These are phyloP conservation scores for Trachelipus rathkii DNA, from an alignment of 1,140 invertebrate genomes.

Conservation along the genomic window DNA sequence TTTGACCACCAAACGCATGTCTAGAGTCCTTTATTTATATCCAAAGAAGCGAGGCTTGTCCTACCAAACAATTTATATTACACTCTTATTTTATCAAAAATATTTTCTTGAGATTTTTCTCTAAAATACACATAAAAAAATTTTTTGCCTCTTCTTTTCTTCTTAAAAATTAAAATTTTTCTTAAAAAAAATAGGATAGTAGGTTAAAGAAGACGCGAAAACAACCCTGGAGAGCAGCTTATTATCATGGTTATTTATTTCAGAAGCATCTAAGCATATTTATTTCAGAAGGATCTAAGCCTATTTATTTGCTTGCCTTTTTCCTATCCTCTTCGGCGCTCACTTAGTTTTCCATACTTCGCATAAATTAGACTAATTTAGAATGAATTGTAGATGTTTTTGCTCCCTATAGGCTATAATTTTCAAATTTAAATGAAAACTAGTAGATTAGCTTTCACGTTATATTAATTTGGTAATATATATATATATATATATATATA, in stretches of 20 bases:
- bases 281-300: neutral
- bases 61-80: too few species aligned
- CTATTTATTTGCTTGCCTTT: neutral
- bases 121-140: neutral
- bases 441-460: neutral
- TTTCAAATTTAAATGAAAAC: neutral
- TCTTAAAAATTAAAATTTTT: too few species aligned
- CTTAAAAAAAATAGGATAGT: too few species aligned
- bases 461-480: neutral
- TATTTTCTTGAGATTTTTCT: neutral
- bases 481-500: conserved; percentile 15
- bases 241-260: conserved; percentile 7
- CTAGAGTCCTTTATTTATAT: too few species aligned
- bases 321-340: neutral
- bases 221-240: neutral
- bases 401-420: neutral
- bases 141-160: neutral
- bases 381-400: neutral
- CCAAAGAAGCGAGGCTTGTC: too few species aligned
- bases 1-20: too few species aligned
- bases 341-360: neutral
- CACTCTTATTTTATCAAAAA: too few species aligned
- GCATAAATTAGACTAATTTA: neutral
- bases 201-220: neutral
- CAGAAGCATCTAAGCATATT: neutral